Evolutionary conservation across 2,113 vertebrate species (phyloP), one percentile per base, ranked within the genome.

Genomic region (Tenrec ecaudatus): DNA sequence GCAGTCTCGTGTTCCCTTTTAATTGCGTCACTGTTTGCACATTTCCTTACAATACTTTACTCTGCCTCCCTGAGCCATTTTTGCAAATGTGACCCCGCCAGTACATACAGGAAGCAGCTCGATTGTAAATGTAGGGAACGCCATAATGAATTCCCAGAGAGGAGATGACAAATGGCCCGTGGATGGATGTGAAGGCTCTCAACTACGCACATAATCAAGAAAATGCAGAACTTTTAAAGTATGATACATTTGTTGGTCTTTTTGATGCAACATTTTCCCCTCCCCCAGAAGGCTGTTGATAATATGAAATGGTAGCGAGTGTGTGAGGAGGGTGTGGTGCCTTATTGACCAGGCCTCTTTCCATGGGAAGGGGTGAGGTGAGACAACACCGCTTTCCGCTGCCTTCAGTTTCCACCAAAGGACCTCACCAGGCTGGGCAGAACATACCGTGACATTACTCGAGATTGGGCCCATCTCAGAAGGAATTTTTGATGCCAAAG

Each of bases 261-360:
- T 53, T 53, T 53, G 47, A 57, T 36, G 3, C 4, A 79, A 8
- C 25, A 57, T 29, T 9, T 12, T 7, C 7, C 2, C 22, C 17
- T 36, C 47, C 16, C 60, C 16, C 60, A 79, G 15, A 69, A 60
- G 17, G 7, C 29, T 2, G 3, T 68, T 27, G 22, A 6, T 27
- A 78, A 33, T 53, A 3, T 68, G 1, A 23, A 47, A 12, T 20
- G 1, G 14, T 68, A 79, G 17, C 57, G 53, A 29, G 31, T 31
- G 5, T 1, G 1, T 1, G 5, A 2, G 64, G 31, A 25, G 5
- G 1, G 1, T 0, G 5, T 3, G 64, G n/a, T 27, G n/a, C 53
- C 68, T 60, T 43, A 22, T 4, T 76, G 79, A 36, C 31, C 57
- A 22, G 23, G 25, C 27, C 77, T 64, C 53, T 71, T 29, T 79